Evolutionary conservation across 2,113 vertebrate species (phyloP).

Genomic region (Myanophis thanlyinensis): DNA sequence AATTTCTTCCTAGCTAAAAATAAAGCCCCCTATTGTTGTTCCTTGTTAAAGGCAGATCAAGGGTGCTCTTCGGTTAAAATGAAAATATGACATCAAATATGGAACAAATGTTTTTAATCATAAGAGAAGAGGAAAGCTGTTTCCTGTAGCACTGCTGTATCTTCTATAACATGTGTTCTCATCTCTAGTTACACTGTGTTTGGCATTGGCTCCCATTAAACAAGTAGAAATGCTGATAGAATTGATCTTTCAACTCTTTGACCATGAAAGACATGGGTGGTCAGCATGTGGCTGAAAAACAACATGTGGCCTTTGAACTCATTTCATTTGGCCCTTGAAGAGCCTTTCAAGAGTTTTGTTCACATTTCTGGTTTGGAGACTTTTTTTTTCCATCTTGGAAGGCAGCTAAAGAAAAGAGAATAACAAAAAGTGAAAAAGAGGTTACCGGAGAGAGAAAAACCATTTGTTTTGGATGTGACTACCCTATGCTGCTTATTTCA

Average conservation of each 20-base stretch:
- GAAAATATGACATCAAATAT: background rate
- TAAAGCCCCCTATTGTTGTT: background rate
- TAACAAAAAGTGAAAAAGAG: background rate
- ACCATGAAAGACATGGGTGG: background rate
- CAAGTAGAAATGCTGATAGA: background rate
- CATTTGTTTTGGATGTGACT: background rate
- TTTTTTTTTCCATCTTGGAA: background rate
- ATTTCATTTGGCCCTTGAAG: background rate
- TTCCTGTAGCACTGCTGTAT: background rate
- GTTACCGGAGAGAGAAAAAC: background rate
- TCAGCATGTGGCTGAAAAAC: background rate
- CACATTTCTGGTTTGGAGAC: background rate
- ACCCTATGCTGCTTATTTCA: background rate
- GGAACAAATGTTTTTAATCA: background rate
- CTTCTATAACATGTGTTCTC: background rate
- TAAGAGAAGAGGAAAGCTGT: background rate
- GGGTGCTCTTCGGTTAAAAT: background rate
- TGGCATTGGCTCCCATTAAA: background rate
- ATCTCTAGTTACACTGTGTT: background rate
- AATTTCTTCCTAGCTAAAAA: background rate
- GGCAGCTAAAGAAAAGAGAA: background rate
- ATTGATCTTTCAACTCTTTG: background rate
- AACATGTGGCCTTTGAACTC: background rate
- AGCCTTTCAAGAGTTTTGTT: background rate
- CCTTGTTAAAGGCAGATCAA: background rate